phyloP scores from a whole-genome alignment of 2,113 vertebrate genomes.

The Penelope pileata region DNA sequence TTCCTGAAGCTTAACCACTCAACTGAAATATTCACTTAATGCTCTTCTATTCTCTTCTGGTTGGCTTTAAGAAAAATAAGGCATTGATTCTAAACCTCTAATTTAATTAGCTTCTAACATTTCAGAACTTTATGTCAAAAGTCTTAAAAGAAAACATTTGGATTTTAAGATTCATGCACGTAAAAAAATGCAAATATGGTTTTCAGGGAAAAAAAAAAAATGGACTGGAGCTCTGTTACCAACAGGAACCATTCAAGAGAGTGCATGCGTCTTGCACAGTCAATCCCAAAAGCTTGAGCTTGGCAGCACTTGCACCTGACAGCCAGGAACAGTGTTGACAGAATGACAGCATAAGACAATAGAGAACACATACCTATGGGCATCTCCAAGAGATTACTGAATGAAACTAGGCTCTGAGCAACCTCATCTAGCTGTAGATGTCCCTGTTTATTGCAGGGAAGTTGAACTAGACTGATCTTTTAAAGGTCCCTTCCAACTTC shows the following conservation, averaged over 20 bases:
- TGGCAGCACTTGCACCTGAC: neutral
- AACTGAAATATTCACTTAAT: neutral
- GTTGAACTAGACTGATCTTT: neutral
- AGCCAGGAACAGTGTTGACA: neutral
- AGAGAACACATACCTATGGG: neutral
- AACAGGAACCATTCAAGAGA: neutral
- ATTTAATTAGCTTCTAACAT: neutral
- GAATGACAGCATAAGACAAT: neutral
- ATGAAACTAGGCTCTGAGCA: neutral
- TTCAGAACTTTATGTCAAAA: neutral
- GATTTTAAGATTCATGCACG: neutral
- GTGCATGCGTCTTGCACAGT: neutral
- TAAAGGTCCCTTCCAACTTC: neutral
- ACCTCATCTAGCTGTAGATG: neutral
- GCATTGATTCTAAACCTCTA: neutral
- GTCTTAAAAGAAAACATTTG: neutral
- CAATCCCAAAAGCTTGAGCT: neutral
- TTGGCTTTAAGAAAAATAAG: neutral
- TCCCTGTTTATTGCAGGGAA: neutral
- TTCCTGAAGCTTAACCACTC: slow-evolving; percentile 24
- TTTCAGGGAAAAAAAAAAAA: neutral
- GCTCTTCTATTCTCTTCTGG: neutral
- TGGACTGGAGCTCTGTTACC: neutral
- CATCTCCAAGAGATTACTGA: neutral
- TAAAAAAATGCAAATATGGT: neutral